A percentile compares a stretch with the other conserved stretches of the same genome.
Evolutionary conservation across 1,140 invertebrate species (phyloP).

Genomic region (Limonius californicus): DNA sequence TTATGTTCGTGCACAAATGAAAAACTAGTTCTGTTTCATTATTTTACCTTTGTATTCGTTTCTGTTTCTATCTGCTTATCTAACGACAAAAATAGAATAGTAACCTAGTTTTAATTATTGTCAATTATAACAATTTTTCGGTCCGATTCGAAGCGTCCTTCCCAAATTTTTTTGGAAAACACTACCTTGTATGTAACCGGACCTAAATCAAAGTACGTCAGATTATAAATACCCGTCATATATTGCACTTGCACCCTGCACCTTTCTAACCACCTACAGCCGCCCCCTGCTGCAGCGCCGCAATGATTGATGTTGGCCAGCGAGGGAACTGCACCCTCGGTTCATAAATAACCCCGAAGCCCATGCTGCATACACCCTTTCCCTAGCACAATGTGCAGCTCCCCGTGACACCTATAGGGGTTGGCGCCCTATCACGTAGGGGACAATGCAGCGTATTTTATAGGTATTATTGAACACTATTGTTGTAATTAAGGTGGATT

Average conservation of each 20-base stretch:
- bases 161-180: too few species aligned
- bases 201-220: not conserved
- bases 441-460: conserved; percentile 10
- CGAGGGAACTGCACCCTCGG: conserved; percentile 6
- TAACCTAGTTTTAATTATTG: too few species aligned
- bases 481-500: conserved; percentile 9
- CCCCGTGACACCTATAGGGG: conserved; percentile 6
- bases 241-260: conserved; percentile 10
- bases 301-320: conserved; percentile 12
- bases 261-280: conserved; percentile 11
- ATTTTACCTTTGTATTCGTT: too few species aligned
- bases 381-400: conserved; percentile 3
- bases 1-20: too few species aligned
- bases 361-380: conserved; percentile 6
- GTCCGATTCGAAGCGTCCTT: too few species aligned
- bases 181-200: too few species aligned
- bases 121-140: too few species aligned
- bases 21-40: too few species aligned
- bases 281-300: not conserved
- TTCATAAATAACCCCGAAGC: conserved; percentile 11
- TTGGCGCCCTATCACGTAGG: not conserved
- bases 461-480: conserved; percentile 13
- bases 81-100: too few species aligned
- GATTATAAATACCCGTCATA: conserved; percentile 5
- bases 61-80: too few species aligned